Conservation (phyloP, 2,888 invertebrate species). For the Phaedon cochleariae region DNA sequence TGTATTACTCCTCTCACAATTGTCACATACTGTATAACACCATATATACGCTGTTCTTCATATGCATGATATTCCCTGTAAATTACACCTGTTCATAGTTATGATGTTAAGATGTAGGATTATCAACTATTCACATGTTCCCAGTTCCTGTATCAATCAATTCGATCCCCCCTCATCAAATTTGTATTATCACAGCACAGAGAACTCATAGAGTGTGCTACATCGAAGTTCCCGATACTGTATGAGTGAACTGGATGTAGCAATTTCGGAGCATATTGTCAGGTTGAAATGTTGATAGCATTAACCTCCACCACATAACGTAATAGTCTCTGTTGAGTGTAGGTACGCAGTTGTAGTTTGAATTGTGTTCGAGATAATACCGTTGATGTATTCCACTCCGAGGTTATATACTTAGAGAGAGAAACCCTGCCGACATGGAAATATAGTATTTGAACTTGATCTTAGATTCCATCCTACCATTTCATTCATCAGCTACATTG, state of each 20-base stretch:
- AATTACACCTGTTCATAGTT: background rate
- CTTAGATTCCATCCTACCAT: no score
- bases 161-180: background rate
- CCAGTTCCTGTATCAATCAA: background rate
- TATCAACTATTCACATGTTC: background rate
- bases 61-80: no score
- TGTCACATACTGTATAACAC: no score
- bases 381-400: no score
- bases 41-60: no score
- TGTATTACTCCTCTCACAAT: no score
- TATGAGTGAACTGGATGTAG: background rate
- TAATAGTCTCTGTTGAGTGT: background rate
- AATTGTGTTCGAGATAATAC: background rate
- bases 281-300: background rate
- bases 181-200: background rate
- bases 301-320: background rate
- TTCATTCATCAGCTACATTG: no score
- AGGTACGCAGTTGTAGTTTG: background rate
- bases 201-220: background rate
- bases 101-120: background rate
- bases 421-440: no score
- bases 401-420: no score
- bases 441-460: no score
- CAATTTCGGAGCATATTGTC: background rate
- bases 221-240: background rate